These are phyloP conservation scores for Cartodere bifasciata DNA, from an alignment of 2,888 invertebrate genomes.

Conservation along the genomic window DNA sequence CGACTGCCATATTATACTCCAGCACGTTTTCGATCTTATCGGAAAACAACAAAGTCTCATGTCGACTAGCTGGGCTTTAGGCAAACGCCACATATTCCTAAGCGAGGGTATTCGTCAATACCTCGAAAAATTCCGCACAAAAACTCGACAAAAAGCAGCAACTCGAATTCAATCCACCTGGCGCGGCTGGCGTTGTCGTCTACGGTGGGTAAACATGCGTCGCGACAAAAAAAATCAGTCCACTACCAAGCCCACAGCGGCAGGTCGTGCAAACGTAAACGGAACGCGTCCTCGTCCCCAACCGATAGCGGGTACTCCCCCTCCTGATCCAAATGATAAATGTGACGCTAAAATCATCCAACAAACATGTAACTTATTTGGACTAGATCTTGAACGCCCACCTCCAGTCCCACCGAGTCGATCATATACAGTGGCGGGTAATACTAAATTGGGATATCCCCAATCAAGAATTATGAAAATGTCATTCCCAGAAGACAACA, in stretches of 20 bases:
- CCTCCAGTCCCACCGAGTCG: conserved; percentile 86
- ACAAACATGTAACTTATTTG: conserved; percentile 81
- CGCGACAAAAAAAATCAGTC: conserved; percentile 21
- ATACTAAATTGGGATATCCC: conserved; percentile 84
- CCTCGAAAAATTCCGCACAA: conserved; percentile 67
- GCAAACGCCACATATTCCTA: conserved; percentile 85
- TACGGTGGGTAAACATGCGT: conserved; percentile 49
- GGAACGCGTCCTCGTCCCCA: conserved; percentile 67
- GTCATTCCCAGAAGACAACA: conserved; percentile 55
- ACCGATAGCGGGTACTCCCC: conserved; percentile 79
- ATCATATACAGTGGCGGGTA: conserved; percentile 80
- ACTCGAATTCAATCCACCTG: conserved; percentile 74
- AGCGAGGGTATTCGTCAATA: conserved; percentile 89
- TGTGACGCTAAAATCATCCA: conserved; percentile 82
- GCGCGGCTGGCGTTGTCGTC: conserved; percentile 65
- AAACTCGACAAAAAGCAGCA: conserved; percentile 67
- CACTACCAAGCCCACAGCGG: conserved; percentile 14
- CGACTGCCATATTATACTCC: conserved; percentile 63
- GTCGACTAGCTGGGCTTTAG: conserved; percentile 79
- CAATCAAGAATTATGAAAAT: conserved; percentile 85
- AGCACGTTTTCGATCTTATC: conserved; percentile 50
- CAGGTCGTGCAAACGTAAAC: conserved; percentile 12
- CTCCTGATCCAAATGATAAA: conserved; percentile 72
- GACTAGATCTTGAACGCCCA: conserved; percentile 80
- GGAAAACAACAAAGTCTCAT: conserved; percentile 41